These are phyloP conservation scores for Lagodon rhomboides DNA, from an alignment of 2,797 vertebrate species.

Conservation along the genomic window DNA sequence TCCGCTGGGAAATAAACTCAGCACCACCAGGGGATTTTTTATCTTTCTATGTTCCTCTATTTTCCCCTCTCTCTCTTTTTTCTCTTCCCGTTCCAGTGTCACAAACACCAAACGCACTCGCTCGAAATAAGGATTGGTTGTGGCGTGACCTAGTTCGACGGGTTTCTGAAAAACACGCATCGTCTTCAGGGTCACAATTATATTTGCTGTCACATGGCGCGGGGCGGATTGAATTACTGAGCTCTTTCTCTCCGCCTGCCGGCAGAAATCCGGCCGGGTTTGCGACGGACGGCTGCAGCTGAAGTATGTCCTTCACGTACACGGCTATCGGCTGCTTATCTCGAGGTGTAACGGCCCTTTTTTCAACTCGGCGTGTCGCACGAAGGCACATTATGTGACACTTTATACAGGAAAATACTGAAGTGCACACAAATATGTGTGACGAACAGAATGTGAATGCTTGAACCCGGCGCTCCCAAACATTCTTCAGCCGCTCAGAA, in stretches of 20 bases:
- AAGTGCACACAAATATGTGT: not conserved
- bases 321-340: not conserved
- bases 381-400: not conserved
- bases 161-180: slow-evolving; percentile 27
- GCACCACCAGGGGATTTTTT: slow-evolving; percentile 21
- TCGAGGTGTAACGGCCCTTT: not conserved
- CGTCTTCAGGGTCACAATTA: slow-evolving; percentile 50
- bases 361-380: not conserved
- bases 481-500: slow-evolving; percentile 33
- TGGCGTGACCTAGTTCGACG: slow-evolving; percentile 37
- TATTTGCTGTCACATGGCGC: slow-evolving; percentile 55
- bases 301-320: not conserved
- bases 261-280: slow-evolving; percentile 15
- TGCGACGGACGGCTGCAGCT: too few relatives aligned
- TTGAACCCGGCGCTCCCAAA: slow-evolving; percentile 5
- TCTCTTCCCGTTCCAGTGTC: slow-evolving; percentile 11
- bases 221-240: slow-evolving; percentile 52
- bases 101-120: slow-evolving; percentile 31
- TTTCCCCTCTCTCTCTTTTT: not conserved
- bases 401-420: not conserved
- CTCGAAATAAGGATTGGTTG: slow-evolving; percentile 46
- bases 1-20: slow-evolving; percentile 47
- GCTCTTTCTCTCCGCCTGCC: slow-evolving; percentile 29
- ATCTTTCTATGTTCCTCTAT: not conserved
- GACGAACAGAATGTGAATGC: not conserved